Percentiles rank a stretch among this genome's conserved stretches.
phyloP scores from a whole-genome alignment of 2,888 invertebrate genomes.

The Dione vanillae region DNA sequence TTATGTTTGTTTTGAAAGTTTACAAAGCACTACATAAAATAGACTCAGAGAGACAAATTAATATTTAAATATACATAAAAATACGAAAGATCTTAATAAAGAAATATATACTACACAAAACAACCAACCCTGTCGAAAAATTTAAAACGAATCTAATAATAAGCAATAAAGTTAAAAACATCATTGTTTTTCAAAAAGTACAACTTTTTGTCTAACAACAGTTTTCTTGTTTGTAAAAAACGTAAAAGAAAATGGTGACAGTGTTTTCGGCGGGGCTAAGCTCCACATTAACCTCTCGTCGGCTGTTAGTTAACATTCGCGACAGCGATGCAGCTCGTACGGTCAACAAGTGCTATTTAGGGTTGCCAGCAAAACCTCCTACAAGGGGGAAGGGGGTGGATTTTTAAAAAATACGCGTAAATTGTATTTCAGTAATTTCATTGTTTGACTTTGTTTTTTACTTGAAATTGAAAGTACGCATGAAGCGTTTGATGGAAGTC shows the following conservation, averaged over 20 bases:
- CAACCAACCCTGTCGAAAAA: not conserved
- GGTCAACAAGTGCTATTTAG: slow-evolving; percentile 61
- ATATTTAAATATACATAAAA: not conserved
- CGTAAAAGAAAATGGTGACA: slow-evolving; percentile 62
- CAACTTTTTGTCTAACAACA: slow-evolving; percentile 9
- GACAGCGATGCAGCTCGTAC: slow-evolving; percentile 50
- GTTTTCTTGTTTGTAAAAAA: slow-evolving; percentile 51
- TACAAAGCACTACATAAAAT: too few relatives aligned
- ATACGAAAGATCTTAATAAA: not conserved
- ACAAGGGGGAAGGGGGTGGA: not conserved
- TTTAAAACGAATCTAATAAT: not conserved
- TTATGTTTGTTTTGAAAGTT: too few relatives aligned
- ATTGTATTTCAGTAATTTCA: not conserved
- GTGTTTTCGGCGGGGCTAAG: slow-evolving; percentile 71
- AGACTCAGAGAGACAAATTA: not conserved
- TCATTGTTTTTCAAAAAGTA: slow-evolving; percentile 10
- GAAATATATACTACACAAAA: not conserved
- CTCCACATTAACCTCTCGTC: slow-evolving; percentile 76
- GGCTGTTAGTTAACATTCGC: slow-evolving; percentile 72
- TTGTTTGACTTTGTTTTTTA: not conserved
- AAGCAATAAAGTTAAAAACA: not conserved
- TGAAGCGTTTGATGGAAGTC: not conserved
- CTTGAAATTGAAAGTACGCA: not conserved
- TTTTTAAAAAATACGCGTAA: not conserved
- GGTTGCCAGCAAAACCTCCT: slow-evolving; percentile 47